Percentiles rank a stretch among this genome's conserved stretches.
phyloP scores from a whole-genome alignment of 2,888 invertebrate genomes.

The Rambutsinella grinnellia region DNA sequence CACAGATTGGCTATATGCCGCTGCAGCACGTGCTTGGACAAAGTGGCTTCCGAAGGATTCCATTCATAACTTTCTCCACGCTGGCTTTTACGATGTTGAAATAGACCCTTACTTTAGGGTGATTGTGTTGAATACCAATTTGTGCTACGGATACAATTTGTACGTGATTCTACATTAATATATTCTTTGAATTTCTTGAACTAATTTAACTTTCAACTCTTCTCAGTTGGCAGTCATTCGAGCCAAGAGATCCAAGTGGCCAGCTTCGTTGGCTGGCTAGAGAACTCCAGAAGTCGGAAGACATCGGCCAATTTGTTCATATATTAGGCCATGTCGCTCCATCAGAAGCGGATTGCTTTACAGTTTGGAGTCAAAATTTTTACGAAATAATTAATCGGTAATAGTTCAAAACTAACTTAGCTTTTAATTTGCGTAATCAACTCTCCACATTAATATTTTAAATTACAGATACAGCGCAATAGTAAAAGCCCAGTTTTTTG shows the following conservation, averaged over 20 bases:
- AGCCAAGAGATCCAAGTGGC: constrained; percentile 80
- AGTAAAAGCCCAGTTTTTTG: constrained; percentile 85
- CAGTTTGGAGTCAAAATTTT: constrained; percentile 81
- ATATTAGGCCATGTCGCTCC: constrained; percentile 85
- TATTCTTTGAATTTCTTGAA: too few relatives aligned
- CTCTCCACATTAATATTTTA: too few relatives aligned
- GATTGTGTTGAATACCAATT: constrained; percentile 85
- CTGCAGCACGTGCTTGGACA: constrained; percentile 79
- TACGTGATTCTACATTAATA: too few relatives aligned
- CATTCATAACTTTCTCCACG: constrained; percentile 74
- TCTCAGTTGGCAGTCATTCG: constrained; percentile 79
- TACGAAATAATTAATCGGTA: constrained; percentile 76
- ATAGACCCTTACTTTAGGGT: constrained; percentile 79
- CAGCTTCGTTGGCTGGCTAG: constrained; percentile 87
- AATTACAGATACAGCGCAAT: constrained; percentile 76
- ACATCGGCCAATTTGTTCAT: constrained; percentile 82
- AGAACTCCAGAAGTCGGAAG: constrained; percentile 81
- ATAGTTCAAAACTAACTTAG: not conserved
- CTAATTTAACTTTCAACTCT: constrained; percentile 6
- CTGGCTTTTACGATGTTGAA: constrained; percentile 83
- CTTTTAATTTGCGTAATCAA: constrained; percentile 2
- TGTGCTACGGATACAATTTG: constrained; percentile 80
- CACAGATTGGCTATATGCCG: constrained; percentile 80
- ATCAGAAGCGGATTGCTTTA: constrained; percentile 77
- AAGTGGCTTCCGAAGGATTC: constrained; percentile 79